Evolutionary conservation across 2,888 invertebrate species (phyloP).

Genomic region (Hartigia nigra): DNA sequence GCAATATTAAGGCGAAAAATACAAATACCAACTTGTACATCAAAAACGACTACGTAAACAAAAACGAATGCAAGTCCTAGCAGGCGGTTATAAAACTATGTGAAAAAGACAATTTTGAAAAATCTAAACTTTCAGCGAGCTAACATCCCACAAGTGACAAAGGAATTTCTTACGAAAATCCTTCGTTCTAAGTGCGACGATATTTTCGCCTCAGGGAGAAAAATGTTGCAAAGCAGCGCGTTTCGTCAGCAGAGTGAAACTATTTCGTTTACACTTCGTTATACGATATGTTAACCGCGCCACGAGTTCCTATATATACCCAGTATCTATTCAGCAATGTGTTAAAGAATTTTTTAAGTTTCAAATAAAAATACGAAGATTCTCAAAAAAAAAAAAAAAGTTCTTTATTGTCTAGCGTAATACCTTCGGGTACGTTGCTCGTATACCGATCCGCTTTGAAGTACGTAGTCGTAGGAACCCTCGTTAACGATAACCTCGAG

Average conservation of each 20-base stretch:
- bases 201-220: neutral
- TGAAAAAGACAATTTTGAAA: no score
- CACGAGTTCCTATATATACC: neutral
- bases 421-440: neutral
- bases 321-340: neutral
- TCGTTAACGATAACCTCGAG: conserved; percentile 32
- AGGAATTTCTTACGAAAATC: neutral
- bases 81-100: no score
- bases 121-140: no score
- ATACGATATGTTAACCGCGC: neutral
- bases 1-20: neutral
- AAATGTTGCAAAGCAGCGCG: neutral
- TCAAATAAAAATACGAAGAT: neutral
- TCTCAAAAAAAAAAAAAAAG: neutral
- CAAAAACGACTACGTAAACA: neutral
- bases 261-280: neutral
- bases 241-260: neutral
- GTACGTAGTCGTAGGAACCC: conserved; percentile 18
- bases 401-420: neutral
- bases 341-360: neutral
- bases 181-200: neutral
- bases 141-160: no score
- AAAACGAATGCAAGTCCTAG: no score
- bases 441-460: neutral
- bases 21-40: neutral